Base-by-base conservation (phyloP, 2,797 vertebrate species). In the Eulemur mongoz region DNA sequence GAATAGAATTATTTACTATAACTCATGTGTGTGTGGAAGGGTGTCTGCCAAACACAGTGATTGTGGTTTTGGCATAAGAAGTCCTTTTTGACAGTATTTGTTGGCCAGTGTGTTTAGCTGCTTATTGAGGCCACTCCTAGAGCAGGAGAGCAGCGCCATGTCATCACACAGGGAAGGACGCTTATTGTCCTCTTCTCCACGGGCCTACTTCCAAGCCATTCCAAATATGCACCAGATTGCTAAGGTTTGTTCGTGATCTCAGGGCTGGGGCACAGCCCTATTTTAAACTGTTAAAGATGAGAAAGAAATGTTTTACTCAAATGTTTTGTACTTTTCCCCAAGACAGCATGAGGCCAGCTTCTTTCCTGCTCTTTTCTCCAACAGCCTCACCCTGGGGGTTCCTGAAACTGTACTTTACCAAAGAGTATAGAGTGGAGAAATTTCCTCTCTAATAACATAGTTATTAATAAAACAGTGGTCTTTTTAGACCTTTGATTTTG, bases 61-160 rank as follows among this genome's bases (percentile, higher is more conserved):
- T 80, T 91, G 96, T 87, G 94, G 90, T 91, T 97, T 97, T 94
- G 96, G 93, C 93, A 48, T 61, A 11, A 78, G 70, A 91, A 83
- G 57, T n/a, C 45, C n/a, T 97, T 96, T 96, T 91, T 97, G 93
- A 91, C 83, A 96, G 65, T 84, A 50, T 87, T 83, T 73, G 70
- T 92, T 97, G 86, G 78, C 93, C 14, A 13, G 25, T n/a, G 18
- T 84, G 63, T 83, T 79, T 75, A 80, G 78, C 89, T 88, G 88
- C 69, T 90, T 23, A 2, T 83, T 75, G 96, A 95, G 93, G 63
- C 88, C 78, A 75, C 57, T 86, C 67, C 63, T 93, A 86, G 79
- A 82, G 45, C 40, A 69, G 67, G 90, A 96, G 82, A 96, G 48
- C 85, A n/a, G 15, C 22, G 45, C 48, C 75, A 14, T 86, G 79